These are phyloP conservation scores for Dascyllus trimaculatus DNA, from an alignment of 2,113 vertebrate species.

Conservation along the genomic window DNA sequence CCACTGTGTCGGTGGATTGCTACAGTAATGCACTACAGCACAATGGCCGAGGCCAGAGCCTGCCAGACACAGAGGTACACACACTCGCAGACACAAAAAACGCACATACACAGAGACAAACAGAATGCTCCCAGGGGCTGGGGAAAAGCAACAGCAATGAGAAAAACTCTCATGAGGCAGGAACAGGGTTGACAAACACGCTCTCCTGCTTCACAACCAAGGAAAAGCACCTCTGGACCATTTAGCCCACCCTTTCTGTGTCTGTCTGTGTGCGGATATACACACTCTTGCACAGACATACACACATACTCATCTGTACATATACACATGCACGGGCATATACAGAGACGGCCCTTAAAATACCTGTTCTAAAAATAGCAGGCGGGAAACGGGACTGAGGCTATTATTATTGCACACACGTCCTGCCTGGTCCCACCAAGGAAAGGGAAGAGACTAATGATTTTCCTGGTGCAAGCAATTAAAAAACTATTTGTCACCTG, in stretches of 20 bases:
- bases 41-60: conserved; percentile 70
- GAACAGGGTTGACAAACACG: conserved; percentile 73
- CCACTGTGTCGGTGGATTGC: conserved; percentile 79
- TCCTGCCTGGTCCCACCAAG: conserved; percentile 82
- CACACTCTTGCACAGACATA: conserved; percentile 31
- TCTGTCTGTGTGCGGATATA: neutral
- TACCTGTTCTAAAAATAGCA: conserved; percentile 85
- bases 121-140: conserved; percentile 58
- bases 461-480: conserved; percentile 93
- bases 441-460: conserved; percentile 89
- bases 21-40: conserved; percentile 77
- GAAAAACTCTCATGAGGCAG: conserved; percentile 74
- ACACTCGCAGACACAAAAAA: conserved; percentile 34
- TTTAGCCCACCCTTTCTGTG: conserved; percentile 58
- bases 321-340: conserved; percentile 36
- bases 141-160: conserved; percentile 69
- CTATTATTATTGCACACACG: conserved; percentile 87
- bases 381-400: conserved; percentile 70
- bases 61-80: conserved; percentile 56
- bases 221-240: conserved; percentile 68
- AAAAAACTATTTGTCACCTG: conserved; percentile 94
- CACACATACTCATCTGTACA: conserved; percentile 4
- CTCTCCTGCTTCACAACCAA: conserved; percentile 52
- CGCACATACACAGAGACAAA: conserved; percentile 52
- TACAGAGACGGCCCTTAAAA: conserved; percentile 72